Evolutionary conservation across 2,888 invertebrate species (phyloP).

Genomic region (Oscheius sp.): DNA sequence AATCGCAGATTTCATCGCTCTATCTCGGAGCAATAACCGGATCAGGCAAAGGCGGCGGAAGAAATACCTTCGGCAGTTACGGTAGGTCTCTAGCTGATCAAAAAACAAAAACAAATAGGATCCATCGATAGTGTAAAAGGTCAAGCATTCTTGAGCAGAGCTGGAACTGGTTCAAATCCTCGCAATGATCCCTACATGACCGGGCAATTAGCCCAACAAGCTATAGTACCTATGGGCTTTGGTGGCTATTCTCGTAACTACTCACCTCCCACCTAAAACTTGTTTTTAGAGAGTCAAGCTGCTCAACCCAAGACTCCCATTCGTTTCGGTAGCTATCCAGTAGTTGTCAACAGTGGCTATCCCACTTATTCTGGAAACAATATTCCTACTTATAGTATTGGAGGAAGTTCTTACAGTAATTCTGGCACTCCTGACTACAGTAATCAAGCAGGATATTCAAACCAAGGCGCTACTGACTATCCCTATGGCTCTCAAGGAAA

Average conservation of each 20-base stretch:
- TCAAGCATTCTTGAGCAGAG: slow-evolving; percentile 12
- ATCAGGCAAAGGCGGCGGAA: slow-evolving; percentile 5
- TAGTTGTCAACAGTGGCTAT: not conserved
- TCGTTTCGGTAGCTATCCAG: slow-evolving; percentile 10
- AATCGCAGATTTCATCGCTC: slow-evolving; percentile 19
- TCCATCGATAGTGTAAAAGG: slow-evolving; percentile 32
- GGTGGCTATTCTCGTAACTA: slow-evolving; percentile 19
- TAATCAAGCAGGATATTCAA: slow-evolving; percentile 1
- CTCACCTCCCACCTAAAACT: too few relatives aligned
- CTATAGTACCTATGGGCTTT: slow-evolving; percentile 3
- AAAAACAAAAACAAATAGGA: slow-evolving; percentile 1
- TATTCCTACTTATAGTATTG: too few relatives aligned
- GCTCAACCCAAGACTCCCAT: not conserved
- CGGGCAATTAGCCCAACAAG: not conserved
- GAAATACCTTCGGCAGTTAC: slow-evolving; percentile 34
- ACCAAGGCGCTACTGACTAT: too few relatives aligned
- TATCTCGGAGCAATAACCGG: slow-evolving; percentile 32
- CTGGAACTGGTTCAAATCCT: slow-evolving; percentile 13
- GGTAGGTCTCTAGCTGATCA: not conserved
- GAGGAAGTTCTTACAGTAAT: not conserved
- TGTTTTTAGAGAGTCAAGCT: too few relatives aligned
- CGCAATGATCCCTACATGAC: slow-evolving; percentile 21
- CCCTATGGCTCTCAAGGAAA: too few relatives aligned
- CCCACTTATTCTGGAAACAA: not conserved
- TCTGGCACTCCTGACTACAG: not conserved